phyloP scores from a whole-genome alignment of 2,113 vertebrate species.

The Serinus canaria region DNA sequence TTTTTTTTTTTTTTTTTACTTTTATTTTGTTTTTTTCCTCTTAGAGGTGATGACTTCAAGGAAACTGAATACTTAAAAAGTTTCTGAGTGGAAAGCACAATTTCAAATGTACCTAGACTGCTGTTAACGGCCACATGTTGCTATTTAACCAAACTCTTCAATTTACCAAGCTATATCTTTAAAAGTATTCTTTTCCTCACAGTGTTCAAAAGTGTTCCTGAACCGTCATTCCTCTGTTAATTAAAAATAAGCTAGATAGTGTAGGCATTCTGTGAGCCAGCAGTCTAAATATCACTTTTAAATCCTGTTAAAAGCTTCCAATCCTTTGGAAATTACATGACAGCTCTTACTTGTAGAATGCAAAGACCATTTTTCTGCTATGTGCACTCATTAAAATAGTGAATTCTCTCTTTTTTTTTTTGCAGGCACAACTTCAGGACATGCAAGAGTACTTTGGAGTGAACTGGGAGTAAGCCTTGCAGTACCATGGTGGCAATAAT shows the following conservation, averaged over 20 bases:
- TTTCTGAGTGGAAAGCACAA: not conserved
- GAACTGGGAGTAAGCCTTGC: not conserved
- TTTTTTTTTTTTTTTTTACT: not conserved
- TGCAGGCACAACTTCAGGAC: not conserved
- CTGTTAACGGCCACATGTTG: not conserved
- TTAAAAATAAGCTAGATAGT: not conserved
- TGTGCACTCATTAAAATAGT: not conserved
- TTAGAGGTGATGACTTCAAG: not conserved
- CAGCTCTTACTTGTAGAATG: not conserved
- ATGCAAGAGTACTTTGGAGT: not conserved
- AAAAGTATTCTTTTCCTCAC: not conserved
- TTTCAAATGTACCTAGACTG: not conserved
- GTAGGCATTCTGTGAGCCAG: not conserved
- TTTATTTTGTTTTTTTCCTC: not conserved
- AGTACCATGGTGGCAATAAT: not conserved
- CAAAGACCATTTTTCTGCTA: not conserved
- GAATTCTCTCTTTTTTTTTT: not conserved
- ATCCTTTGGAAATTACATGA: not conserved
- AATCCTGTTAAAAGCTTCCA: not conserved
- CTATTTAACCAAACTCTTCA: not conserved
- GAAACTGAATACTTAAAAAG: not conserved
- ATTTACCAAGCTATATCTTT: not conserved
- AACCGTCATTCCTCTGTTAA: not conserved
- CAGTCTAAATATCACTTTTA: not conserved
- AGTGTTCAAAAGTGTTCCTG: not conserved